Evolutionary conservation across 2,888 invertebrate genomes (phyloP), one percentile per base, ranked within the genome.

Genomic region (Caenorhabditis sulstoni): DNA sequence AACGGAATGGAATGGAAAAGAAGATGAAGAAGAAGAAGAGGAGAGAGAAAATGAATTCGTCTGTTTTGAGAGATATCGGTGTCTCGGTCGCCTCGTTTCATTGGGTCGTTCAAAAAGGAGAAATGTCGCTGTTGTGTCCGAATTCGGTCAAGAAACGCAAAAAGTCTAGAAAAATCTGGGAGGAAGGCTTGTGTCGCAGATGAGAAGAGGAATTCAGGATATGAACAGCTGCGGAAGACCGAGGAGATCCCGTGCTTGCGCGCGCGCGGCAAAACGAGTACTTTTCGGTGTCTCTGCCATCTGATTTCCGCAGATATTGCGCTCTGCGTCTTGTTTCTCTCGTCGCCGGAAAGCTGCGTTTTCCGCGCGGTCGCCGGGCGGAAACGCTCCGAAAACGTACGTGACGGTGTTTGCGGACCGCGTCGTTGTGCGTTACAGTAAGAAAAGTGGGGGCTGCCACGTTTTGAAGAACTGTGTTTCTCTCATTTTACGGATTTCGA

Each of bases 211-310:
- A 45, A 52, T 35, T 59, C 44, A 37, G 53, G 59, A 68, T 61
- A 59, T 61, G 68, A 68, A 68, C 68, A 68, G 68, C 59, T 68
- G 68, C 59, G 45, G 59, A 50, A 29, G 29, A 58, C 41, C 49
- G 41, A 52, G 59, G 50, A n/a, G 68, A 68, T 68, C 68, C 53
- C 68, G 68, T 59, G 68, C 52, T 59, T 41, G 59, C 68, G 68
- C 29, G 29, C 29, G 29, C 29, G 29, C 29, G 29, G 29, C 29
- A 68, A 68, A 68, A 68, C 68, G 68, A 68, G 68, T 68, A 68
- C 68, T 68, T 57, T 68, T 68, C 67, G 29, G 29, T 41, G 67
- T 59, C 29, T 68, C 18, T 58, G 37, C 59, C 59, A 52, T 68
- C 68, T 68, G 52, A 29, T 29, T 29, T 29, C 29, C 29, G 29